Evolutionary conservation across 2,888 invertebrate genomes (phyloP), one percentile per base, ranked within the genome.

Genomic region (Panopea generosa): DNA sequence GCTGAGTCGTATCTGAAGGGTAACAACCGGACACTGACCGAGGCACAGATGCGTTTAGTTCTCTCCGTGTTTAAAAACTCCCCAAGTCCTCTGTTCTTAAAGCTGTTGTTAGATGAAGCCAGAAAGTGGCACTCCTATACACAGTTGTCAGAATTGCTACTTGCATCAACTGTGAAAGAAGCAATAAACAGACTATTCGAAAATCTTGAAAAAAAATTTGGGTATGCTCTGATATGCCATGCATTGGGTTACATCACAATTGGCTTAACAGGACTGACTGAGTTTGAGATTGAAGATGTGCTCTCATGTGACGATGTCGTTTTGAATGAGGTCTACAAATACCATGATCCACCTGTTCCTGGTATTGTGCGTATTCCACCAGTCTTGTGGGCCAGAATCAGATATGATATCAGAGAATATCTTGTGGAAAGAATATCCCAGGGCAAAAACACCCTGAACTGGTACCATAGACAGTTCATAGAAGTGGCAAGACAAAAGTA

Each of bases 401-500:
- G 83, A 6, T 83, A 83, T 68, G 89, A 90, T 45, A 75, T 91
- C n/a, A 76, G 82, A 47, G 90, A 90, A 50, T 91, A 91, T 73
- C 72, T 91, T 2, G 88, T 88, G 1, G 90, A 90, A 67, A 77
- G 90, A 60, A 68, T 83, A 60, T 87, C 90, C 2, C 83, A 86
- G 52, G 88, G 87, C 20, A 90, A 89, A 70, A 87, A 82, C 24
- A 90, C 90, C 11, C 66, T 90, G 62, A 88, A 77, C 68, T 91
- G 91, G 91, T 91, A 90, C 70, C 91, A 91, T 62, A 80, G 90
- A 20, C 90, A 91, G 77, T 91, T 91, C 67, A 86, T 87, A 11
- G 89, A 89, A 68, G 84, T 86, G 33, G 91, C 90, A 7, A 70
- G 60, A 24, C 76, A 84, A 16, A 65, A 86, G 26, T 91, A 89